A percentile compares a stretch with the other conserved stretches of the same genome.
These are phyloP conservation scores for Ctenochaetus hawaiiensis DNA, from an alignment of 2,797 vertebrate species.

Conservation along the genomic window DNA sequence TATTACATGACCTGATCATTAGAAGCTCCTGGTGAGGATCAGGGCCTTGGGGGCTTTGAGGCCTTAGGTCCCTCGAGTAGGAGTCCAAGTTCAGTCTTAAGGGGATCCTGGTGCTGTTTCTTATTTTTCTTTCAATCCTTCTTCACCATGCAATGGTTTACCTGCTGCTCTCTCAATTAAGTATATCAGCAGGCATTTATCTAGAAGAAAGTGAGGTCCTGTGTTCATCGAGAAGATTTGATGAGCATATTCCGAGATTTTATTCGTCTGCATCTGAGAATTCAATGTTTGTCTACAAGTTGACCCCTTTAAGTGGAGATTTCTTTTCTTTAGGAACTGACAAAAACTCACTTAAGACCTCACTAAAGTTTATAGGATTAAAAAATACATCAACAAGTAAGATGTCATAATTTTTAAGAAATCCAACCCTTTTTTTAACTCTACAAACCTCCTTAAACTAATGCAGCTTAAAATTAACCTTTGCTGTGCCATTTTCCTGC, in stretches of 20 bases:
- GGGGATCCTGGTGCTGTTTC: slow-evolving; percentile 3
- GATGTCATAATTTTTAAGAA: not conserved
- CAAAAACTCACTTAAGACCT: not conserved
- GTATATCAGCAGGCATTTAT: not conserved
- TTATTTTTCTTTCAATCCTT: slow-evolving; percentile 5
- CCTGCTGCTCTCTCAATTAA: not conserved
- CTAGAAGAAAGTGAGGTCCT: not conserved
- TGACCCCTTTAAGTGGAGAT: not conserved
- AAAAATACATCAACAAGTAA: not conserved
- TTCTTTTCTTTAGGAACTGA: not conserved
- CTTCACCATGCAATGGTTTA: not conserved
- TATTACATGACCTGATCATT: slow-evolving; percentile 70
- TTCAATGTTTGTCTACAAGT: not conserved
- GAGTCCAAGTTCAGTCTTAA: slow-evolving; percentile 3
- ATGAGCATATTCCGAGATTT: not conserved
- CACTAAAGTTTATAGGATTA: not conserved
- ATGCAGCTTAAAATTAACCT: not conserved
- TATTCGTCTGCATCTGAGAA: not conserved
- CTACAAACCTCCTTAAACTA: not conserved
- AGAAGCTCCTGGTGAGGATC: slow-evolving; percentile 30
- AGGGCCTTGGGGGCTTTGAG: slow-evolving; percentile 10
- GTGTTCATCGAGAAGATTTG: not conserved
- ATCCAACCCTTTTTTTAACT: not conserved
- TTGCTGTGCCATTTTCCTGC: not conserved
- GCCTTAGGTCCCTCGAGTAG: not conserved